Evolutionary conservation across 2,113 vertebrate species (phyloP), one percentile per base, ranked within the genome.

Genomic region (Ammodytes marinus): DNA sequence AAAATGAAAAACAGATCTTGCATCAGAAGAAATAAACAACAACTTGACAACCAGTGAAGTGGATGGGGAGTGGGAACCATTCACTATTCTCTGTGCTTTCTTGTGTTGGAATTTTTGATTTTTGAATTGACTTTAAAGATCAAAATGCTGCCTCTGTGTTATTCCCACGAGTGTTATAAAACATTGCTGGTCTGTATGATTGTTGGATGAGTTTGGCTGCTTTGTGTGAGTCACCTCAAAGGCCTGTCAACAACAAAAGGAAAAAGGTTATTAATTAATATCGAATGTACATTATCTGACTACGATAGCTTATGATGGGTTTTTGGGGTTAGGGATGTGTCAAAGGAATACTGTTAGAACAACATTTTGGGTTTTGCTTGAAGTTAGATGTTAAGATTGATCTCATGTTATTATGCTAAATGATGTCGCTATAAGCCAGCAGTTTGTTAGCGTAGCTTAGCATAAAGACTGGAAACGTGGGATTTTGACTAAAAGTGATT

Each of bases 51-150:
- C 10, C 43, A 27, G n/a, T 58, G 39, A 64, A n/a, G 14, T 40
- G 63, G 43, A 58, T 2, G 11, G 65, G 40, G 39, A 53, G 13
- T 0, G 39, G 13, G 39, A 59, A 43, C 39, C 1, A 50, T 63
- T 60, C 19, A 5, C 19, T 55, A 11, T 13, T 61, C 45, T 27
- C 19, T 8, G 7, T 61, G 55, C 49, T 73, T 2, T 46, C 5
- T 5, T 12, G 14, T 37, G 15, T 2, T 27, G 27, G 27, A 27
- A 27, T 27, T 27, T 27, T 27, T 27, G 27, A 27, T 27, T 27
- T 27, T 49, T 37, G 9, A 8, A 65, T 12, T 79, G 39, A 70
- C 65, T 40, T 39, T 49, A 35, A 37, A 54, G 14, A 47, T 77
- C 45, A 58, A 40, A 27, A 59, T 2, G 7, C 45, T 42, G 64